Percentiles rank a stretch among this genome's conserved stretches.
phyloP scores from a whole-genome alignment of 2,888 invertebrate genomes.

The Atethmia centrago region DNA sequence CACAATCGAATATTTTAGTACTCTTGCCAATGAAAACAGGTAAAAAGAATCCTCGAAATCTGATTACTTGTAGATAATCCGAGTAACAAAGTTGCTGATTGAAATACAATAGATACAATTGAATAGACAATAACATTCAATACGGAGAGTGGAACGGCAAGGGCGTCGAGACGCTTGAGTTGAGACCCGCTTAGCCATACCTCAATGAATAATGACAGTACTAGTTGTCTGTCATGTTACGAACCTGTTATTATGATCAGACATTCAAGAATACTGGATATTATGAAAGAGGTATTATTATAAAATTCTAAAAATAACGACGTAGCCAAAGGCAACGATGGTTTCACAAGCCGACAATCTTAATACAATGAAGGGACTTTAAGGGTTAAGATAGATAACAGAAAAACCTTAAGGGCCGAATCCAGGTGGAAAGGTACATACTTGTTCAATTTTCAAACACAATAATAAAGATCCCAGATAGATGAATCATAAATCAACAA shows the following conservation, averaged over 20 bases:
- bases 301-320: constrained; percentile 10
- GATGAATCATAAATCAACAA: constrained; percentile 48
- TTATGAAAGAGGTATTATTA: constrained; percentile 32
- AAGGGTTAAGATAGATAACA: background rate
- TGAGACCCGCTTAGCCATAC: constrained; percentile 65
- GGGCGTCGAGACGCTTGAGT: constrained; percentile 67
- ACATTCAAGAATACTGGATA: constrained; percentile 33
- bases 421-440: background rate
- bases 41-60: constrained; percentile 50
- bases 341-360: background rate
- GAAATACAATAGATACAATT: constrained; percentile 71
- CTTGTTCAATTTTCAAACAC: constrained; percentile 17
- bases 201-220: constrained; percentile 58
- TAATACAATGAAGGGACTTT: background rate
- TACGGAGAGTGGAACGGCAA: constrained; percentile 71
- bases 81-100: constrained; percentile 64
- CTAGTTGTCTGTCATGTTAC: constrained; percentile 41
- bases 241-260: constrained; percentile 59
- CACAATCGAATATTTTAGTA: constrained; percentile 44
- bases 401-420: background rate
- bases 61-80: constrained; percentile 47
- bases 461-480: constrained; percentile 9
- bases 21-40: constrained; percentile 40
- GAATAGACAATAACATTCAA: constrained; percentile 78
- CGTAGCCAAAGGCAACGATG: background rate